phyloP scores from a whole-genome alignment of 2,888 invertebrate species.

The Listrodromus nycthemerus region DNA sequence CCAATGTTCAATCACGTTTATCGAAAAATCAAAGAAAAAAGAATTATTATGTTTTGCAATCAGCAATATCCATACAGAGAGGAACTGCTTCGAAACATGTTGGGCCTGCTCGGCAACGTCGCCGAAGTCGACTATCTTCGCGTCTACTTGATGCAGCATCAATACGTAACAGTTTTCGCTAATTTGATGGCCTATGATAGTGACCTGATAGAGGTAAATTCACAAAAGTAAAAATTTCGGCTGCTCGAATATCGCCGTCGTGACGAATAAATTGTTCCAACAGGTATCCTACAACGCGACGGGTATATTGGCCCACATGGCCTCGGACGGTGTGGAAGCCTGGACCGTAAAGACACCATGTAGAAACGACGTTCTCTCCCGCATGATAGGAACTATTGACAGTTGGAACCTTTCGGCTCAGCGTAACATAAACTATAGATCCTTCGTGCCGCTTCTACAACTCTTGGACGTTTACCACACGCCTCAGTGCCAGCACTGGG shows the following conservation, averaged over 20 bases:
- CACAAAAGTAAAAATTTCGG: neutral
- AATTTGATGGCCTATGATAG: constrained; percentile 93
- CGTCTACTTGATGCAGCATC: constrained; percentile 92
- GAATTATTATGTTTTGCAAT: constrained; percentile 19
- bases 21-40: neutral
- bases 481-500: constrained; percentile 97
- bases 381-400: constrained; percentile 93
- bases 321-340: constrained; percentile 93
- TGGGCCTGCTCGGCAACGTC: constrained; percentile 98
- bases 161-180: constrained; percentile 94
- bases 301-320: constrained; percentile 97
- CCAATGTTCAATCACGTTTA: neutral
- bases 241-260: neutral
- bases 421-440: constrained; percentile 98
- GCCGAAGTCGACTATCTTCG: constrained; percentile 96
- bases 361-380: constrained; percentile 89
- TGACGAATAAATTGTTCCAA: neutral
- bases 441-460: constrained; percentile 96
- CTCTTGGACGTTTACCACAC: constrained; percentile 93
- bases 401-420: constrained; percentile 95
- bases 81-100: constrained; percentile 98
- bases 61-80: constrained; percentile 95
- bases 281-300: constrained; percentile 97
- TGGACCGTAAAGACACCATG: constrained; percentile 92
- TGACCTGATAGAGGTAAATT: constrained; percentile 96